Conservation (phyloP, 2,113 vertebrate genomes). For the Nymphicus hollandicus region DNA sequence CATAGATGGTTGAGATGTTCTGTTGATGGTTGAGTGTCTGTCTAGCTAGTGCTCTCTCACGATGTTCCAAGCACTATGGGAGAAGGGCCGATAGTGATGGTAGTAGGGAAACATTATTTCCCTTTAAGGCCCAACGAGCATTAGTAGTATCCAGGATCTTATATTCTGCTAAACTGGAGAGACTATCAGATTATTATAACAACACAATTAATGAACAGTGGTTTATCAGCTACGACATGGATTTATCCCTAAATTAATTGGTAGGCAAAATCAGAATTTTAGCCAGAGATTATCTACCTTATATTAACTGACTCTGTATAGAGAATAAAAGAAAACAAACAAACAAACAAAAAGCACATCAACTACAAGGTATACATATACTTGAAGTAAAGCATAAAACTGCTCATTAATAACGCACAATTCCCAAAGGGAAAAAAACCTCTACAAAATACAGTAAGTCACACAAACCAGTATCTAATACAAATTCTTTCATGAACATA, state of each 20-base stretch:
- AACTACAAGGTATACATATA: neutral
- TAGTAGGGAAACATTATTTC: neutral
- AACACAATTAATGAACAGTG: neutral
- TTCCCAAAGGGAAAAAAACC: constrained; percentile 68
- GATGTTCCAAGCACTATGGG: neutral
- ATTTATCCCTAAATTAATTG: constrained; percentile 34
- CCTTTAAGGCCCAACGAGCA: constrained; percentile 15
- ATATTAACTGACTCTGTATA: neutral
- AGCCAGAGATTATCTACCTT: neutral
- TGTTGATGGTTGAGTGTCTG: too few relatives aligned
- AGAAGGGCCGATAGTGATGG: neutral
- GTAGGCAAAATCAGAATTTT: constrained; percentile 31
- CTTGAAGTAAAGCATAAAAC: constrained; percentile 63
- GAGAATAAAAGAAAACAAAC: constrained; percentile 11
- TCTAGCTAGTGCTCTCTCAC: neutral
- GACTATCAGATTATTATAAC: neutral
- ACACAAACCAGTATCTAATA: constrained; percentile 52
- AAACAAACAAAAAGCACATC: neutral
- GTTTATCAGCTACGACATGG: neutral
- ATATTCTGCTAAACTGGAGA: neutral
- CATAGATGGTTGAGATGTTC: neutral
- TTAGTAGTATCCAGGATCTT: neutral
- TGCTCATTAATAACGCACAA: constrained; percentile 56
- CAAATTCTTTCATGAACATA: constrained; percentile 45
- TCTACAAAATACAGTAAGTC: constrained; percentile 47